phyloP scores from a whole-genome alignment of 2,888 invertebrate species.

The Stegophylla sp. region DNA sequence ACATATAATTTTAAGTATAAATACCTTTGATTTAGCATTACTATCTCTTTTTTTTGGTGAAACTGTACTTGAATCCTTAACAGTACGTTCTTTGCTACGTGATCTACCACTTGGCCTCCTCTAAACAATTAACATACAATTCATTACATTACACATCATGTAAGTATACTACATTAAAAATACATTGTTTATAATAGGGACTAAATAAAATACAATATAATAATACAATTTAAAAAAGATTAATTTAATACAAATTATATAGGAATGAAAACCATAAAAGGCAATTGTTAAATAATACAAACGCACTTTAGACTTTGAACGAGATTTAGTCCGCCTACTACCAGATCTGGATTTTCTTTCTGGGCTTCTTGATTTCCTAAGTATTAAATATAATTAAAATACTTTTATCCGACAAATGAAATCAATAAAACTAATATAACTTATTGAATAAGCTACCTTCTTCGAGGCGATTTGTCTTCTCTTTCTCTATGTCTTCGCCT shows the following conservation, averaged over 20 bases:
- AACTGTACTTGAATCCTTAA: conserved; percentile 34
- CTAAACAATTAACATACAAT: conserved; percentile 11
- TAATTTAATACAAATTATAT: too few relatives aligned
- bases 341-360: conserved; percentile 61
- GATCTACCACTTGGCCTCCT: conserved; percentile 37
- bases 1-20: too few relatives aligned
- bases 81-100: conserved; percentile 30
- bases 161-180: too few relatives aligned
- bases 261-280: too few relatives aligned
- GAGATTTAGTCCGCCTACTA: conserved; percentile 60
- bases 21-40: conserved; percentile 38
- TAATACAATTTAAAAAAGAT: too few relatives aligned
- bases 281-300: too few relatives aligned
- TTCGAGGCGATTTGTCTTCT: conserved; percentile 60
- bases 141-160: too few relatives aligned
- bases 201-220: too few relatives aligned
- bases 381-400: not conserved
- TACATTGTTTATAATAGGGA: too few relatives aligned
- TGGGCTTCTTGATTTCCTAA: conserved; percentile 61
- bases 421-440: not conserved
- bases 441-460: conserved; percentile 55
- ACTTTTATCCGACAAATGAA: not conserved
- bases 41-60: conserved; percentile 49
- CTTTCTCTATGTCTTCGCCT: conserved; percentile 61
- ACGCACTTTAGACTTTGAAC: conserved; percentile 57